Evolutionary conservation across 2,888 invertebrate species (phyloP), one percentile per base, ranked within the genome.

Genomic region (Caenorhabditis japonica): DNA sequence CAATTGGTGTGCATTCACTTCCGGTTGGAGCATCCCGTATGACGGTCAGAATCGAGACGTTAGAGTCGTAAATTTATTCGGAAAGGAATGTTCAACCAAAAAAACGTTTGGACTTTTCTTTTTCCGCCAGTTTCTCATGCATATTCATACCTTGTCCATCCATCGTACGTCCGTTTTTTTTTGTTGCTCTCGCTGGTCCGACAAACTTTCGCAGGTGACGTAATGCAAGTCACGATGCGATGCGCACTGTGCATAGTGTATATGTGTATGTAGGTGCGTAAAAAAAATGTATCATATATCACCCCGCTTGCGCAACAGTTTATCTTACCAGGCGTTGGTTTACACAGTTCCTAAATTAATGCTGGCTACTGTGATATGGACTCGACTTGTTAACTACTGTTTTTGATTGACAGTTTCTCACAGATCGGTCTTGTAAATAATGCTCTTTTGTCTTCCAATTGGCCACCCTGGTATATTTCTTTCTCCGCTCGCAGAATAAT

Each of bases 1-100:
- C 68, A 69, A 59, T 69, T 59, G 68, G 52, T 69, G 56, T 27
- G 59, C 53, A 52, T 46, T 53, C 59, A 44, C 46, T 69, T 69
- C 59, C 59, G 59, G 68, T 46, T 39, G 34, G 23, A 46, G 52
- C 38, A 43, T 44, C 39, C 56, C 68, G 52, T 69, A 59, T 69
- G 68, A 59, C 68, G 59, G 53, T 25, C 43, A 33, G 41, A 68
- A 58, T 55, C 56, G 43, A 55, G 44, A 36, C 41, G 25, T 43
- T 17, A 10, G 27, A 25, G 34, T 33, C 34, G 17, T 19, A 7
- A 59, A 70, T n/a, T n/a, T n/a, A n/a, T n/a, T n/a, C n/a, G n/a
- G n/a, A n/a, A n/a, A n/a, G n/a, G n/a, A n/a, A n/a, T n/a, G n/a
- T n/a, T n/a, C n/a, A n/a, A n/a, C n/a, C n/a, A n/a, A n/a, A n/a